Evolutionary conservation across 2,113 vertebrate species (phyloP), one percentile per base, ranked within the genome.

Genomic region (Silurus meridionalis): DNA sequence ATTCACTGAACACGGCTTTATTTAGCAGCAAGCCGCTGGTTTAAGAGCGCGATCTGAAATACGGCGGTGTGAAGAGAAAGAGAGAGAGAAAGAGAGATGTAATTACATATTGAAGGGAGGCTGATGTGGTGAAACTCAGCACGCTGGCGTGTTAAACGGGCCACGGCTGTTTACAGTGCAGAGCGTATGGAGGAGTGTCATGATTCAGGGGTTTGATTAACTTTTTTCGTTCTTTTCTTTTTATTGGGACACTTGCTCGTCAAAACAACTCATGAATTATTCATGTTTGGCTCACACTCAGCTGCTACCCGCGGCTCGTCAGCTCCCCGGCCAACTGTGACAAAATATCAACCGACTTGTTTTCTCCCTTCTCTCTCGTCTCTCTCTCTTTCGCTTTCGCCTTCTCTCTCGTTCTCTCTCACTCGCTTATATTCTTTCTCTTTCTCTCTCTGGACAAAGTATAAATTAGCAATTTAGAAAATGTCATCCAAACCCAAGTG

Each of bases 201-300:
- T 71, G 64, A 85, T 85, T 80, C 85, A 21, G 6, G 48, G 17
- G 14, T 79, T 79, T 79, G 13, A 79, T 79, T 58, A 37, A 58
- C n/a, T 19, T 74, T 23, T 75, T n/a, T 28, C 48, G 19, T n/a
- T 66, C 77, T 86, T 77, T 14, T 53, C 19, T 48, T 60, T 86
- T 86, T 83, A 69, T 89, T 75, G 88, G 87, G 69, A 89, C 90
- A 87, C 87, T 87, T 88, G 86, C 86, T 89, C 78, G 88, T 86
- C 91, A 89, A 93, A 93, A 92, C 88, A 92, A 90, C 83, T 86
- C 90, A 88, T 93, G 89, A 91, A 93, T 94, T 92, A 93, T 94
- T 93, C 91, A 92, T 91, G 88, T 86, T 87, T 91, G 92, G 91
- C 90, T 90, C 90, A 91, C 90, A 91, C 91, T 85, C 89, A 91